Evolutionary conservation across 2,888 invertebrate species (phyloP).

Genomic region (Hirtodrosophila alboralis): DNA sequence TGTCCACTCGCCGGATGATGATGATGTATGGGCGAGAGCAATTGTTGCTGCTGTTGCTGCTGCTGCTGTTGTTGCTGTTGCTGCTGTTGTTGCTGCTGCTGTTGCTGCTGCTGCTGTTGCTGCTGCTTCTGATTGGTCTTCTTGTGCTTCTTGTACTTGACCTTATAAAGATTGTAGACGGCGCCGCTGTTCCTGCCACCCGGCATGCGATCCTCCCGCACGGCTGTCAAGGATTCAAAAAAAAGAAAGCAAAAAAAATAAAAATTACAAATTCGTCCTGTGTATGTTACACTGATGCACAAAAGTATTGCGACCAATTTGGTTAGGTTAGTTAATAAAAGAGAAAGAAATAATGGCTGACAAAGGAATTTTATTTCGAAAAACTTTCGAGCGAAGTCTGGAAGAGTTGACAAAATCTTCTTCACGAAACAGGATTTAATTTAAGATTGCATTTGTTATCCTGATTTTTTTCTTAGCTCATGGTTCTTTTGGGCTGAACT

Average conservation of each 20-base stretch:
- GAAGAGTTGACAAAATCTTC: too few relatives aligned
- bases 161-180: slow-evolving; percentile 99
- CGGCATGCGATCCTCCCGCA: slow-evolving; percentile 99
- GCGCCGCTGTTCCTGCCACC: slow-evolving; percentile 99
- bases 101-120: slow-evolving; percentile 84
- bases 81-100: slow-evolving; percentile 85
- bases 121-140: slow-evolving; percentile 88
- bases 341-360: too few relatives aligned
- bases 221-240: slow-evolving; percentile 89
- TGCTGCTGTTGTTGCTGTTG: slow-evolving; percentile 84
- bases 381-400: too few relatives aligned
- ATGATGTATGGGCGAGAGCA: slow-evolving; percentile 78
- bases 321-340: too few relatives aligned
- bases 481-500: too few relatives aligned
- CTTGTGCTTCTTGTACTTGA: slow-evolving; percentile 99
- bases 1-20: slow-evolving; percentile 83
- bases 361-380: too few relatives aligned
- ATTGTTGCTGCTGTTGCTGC: slow-evolving; percentile 84
- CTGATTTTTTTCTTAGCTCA: too few relatives aligned
- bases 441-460: too few relatives aligned
- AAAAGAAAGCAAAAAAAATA: neutral
- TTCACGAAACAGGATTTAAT: too few relatives aligned
- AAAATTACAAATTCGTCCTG: slow-evolving; percentile 2
- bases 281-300: slow-evolving; percentile 1
- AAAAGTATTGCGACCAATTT: neutral